phyloP scores from a whole-genome alignment of 2,113 vertebrate species.

The Nyctibius bracteatus region DNA sequence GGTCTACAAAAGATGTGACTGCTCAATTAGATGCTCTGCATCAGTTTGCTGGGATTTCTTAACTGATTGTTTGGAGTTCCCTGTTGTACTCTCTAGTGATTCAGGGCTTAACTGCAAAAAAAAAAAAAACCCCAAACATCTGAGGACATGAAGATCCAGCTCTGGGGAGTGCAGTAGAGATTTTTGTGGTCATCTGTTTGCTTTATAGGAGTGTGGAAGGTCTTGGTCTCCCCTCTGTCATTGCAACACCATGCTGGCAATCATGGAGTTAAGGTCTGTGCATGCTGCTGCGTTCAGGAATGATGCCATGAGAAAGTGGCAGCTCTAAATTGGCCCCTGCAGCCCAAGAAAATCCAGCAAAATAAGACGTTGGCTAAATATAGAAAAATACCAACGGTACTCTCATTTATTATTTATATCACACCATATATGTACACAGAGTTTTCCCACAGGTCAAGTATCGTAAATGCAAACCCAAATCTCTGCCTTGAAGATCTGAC shows the following conservation, averaged over 20 bases:
- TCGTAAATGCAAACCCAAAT: slow-evolving; percentile 39
- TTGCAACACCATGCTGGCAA: not conserved
- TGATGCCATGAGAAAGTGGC: slow-evolving; percentile 42
- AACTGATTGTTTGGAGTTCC: slow-evolving; percentile 7
- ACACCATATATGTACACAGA: slow-evolving; percentile 42
- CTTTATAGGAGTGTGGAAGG: accelerated
- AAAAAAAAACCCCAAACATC: not conserved
- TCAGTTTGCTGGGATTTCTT: slow-evolving; percentile 2
- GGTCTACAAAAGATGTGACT: not conserved
- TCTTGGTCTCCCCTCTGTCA: not conserved
- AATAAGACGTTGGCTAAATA: slow-evolving; percentile 62
- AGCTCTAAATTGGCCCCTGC: slow-evolving; percentile 42
- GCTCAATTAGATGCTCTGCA: slow-evolving; percentile 33
- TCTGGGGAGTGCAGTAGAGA: not conserved
- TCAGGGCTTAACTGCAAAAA: not conserved
- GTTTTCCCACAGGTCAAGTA: slow-evolving; percentile 43
- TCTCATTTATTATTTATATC: slow-evolving; percentile 70
- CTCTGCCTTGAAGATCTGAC: slow-evolving; percentile 38
- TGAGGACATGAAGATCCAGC: not conserved
- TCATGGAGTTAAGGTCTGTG: slow-evolving; percentile 5
- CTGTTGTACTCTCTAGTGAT: not conserved
- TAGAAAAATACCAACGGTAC: slow-evolving; percentile 38
- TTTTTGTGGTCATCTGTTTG: not conserved
- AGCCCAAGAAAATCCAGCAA: slow-evolving; percentile 52
- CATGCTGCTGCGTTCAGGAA: slow-evolving; percentile 17